These are phyloP conservation scores for Chironex yamaguchii DNA, from an alignment of 30 jellyfish, hydroid and myxozoan genomes.

Conservation along the genomic window DNA sequence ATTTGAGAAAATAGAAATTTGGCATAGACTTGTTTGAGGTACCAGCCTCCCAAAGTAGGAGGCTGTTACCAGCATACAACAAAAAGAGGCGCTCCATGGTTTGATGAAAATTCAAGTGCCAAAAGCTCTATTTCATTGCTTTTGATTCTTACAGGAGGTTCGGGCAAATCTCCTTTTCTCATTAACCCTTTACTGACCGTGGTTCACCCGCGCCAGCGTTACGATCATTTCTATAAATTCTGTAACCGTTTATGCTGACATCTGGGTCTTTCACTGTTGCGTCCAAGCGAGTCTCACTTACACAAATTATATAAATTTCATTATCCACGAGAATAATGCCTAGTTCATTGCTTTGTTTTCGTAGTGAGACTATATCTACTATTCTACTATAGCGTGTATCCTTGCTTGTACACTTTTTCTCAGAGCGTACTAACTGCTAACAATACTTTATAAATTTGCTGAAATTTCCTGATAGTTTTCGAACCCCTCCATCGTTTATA, in stretches of 20 bases:
- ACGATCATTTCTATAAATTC: conserved; percentile 21
- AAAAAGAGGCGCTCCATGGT: conserved; percentile 19
- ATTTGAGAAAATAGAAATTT: conserved; percentile 31
- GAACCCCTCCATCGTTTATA: conserved; percentile 40
- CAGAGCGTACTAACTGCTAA: conserved; percentile 7
- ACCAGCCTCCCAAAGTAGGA: conserved; percentile 27
- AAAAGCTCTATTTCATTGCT: conserved; percentile 15
- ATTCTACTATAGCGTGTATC: conserved; percentile 2
- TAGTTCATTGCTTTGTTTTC: conserved; percentile 42
- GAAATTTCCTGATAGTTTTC: conserved; percentile 1
- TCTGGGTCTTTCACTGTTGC: conserved; percentile 10
- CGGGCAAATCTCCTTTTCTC: conserved; percentile 37
- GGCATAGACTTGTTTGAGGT: conserved; percentile 22
- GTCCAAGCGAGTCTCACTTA: conserved; percentile 32
- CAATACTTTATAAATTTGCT: conserved; percentile 24
- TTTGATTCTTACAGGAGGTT: conserved; percentile 19
- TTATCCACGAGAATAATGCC: no score
- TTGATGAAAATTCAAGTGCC: conserved; percentile 36
- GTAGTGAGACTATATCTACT: neutral
- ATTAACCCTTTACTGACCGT: conserved; percentile 17
- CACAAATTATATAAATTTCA: no score
- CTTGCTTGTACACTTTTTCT: neutral
- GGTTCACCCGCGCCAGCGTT: conserved; percentile 34
- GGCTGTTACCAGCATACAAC: conserved; percentile 48
- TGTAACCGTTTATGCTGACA: neutral